Conservation (phyloP, 2,888 invertebrate species). For the Dynastes maya region DNA sequence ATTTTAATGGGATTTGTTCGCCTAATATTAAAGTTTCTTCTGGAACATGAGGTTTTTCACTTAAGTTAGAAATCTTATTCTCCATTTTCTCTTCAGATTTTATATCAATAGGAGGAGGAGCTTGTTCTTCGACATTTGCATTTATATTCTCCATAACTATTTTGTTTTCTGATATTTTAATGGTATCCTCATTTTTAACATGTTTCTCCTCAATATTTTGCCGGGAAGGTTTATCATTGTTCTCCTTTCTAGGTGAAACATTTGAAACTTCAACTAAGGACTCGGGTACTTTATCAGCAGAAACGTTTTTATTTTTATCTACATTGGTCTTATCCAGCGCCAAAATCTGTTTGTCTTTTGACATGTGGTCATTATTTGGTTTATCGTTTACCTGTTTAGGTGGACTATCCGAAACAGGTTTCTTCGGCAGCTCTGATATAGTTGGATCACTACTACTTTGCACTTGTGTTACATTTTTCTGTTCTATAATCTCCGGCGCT, state of each 20-base stretch:
- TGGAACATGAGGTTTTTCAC: background rate
- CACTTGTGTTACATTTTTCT: constrained; percentile 4
- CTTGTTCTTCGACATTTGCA: background rate
- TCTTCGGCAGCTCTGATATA: background rate
- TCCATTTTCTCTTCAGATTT: constrained; percentile 35
- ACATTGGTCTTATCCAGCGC: constrained; percentile 4
- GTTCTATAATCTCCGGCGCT: background rate
- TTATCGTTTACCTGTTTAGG: constrained; percentile 12
- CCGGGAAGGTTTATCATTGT: constrained; percentile 12
- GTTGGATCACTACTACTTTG: background rate
- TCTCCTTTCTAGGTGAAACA: constrained; percentile 34
- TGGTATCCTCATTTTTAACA: constrained; percentile 45
- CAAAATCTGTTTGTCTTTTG: constrained; percentile 25
- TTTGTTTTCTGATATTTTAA: constrained; percentile 69
- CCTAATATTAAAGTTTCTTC: background rate
- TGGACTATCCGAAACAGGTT: background rate
- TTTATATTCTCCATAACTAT: constrained; percentile 66
- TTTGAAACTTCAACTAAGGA: constrained; percentile 15
- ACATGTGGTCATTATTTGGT: background rate
- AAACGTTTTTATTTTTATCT: constrained; percentile 13
- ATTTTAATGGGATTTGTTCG: constrained; percentile 3
- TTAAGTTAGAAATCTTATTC: background rate
- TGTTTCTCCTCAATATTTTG: constrained; percentile 16
- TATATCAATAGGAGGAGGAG: background rate
- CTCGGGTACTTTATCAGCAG: constrained; percentile 34